These are phyloP conservation scores for Zelleria hepariella DNA, from an alignment of 2,888 invertebrate species.

Conservation along the genomic window DNA sequence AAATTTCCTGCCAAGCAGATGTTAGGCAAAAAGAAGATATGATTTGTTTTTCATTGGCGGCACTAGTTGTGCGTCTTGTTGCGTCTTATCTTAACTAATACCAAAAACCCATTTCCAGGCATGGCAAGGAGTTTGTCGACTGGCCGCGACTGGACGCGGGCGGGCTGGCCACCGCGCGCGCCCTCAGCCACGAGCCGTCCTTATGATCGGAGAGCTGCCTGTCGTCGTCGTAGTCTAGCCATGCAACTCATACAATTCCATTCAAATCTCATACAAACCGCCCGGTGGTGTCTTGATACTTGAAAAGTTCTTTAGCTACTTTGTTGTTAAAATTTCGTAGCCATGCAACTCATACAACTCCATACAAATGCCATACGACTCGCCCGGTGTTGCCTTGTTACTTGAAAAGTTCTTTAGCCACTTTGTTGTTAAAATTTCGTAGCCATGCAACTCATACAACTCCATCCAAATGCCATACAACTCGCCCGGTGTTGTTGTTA, in stretches of 20 bases:
- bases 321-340: not conserved
- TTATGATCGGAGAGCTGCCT: conserved; percentile 57
- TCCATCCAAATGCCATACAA: not conserved
- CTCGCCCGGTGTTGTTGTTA: not conserved
- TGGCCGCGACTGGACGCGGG: conserved; percentile 81
- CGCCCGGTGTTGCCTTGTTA: not conserved
- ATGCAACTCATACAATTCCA: not conserved
- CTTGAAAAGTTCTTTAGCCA: not conserved
- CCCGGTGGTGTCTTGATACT: not conserved
- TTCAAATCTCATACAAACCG: not conserved
- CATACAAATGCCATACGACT: not conserved
- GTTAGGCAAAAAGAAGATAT: too few species aligned
- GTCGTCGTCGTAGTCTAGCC: conserved; percentile 52
- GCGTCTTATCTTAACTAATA: not conserved
- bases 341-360: not conserved
- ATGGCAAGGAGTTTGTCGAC: conserved; percentile 96
- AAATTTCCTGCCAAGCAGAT: too few species aligned
- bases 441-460: not conserved
- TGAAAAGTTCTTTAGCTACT: not conserved
- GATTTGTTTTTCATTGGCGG: too few species aligned
- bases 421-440: not conserved
- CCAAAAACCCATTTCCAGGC: conserved; percentile 49
- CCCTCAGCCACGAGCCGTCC: conserved; percentile 33
- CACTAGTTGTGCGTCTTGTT: too few species aligned
- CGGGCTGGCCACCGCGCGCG: conserved; percentile 43